Base-by-base conservation (phyloP, 2,888 invertebrate species). In the Smittia aterrima region DNA sequence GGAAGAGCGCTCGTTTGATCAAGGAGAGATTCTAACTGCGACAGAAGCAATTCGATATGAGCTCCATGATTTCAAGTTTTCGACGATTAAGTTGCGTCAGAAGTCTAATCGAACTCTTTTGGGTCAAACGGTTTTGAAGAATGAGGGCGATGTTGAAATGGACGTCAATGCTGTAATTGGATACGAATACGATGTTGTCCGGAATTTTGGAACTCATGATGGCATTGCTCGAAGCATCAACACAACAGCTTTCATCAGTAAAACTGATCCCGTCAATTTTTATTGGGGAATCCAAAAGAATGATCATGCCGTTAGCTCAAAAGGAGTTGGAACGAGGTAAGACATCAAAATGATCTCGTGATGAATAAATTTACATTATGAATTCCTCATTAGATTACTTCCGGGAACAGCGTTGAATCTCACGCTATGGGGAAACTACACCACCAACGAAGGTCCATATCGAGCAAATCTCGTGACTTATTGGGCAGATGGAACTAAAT, bases 401-500 rank as follows among this genome's bases (percentile, higher is more conserved):
- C 89, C 91, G 1, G 93, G 92, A 27, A 93, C 93, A 0, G 92
- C 90, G 1, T 89, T 92, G 70, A 93, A 94, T 80, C 92, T 93
- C 0, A 92, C 92, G 0, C 85, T 94, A 18, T 85, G 85, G 71
- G 93, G 91, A 1, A 90, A 90, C 79, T 86, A 88, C 78, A 90
- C 91, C 0, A 89, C 89, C 75, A 85, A 88, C 73, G 92, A 93
- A 77, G 87, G 90, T 0, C 91, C 90, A 32, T 95, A 92, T 79
- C 86, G 85, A 25, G 92, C 90, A 3, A 89, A 87, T 75, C 83
- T 95, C 54, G 87, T 89, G 68, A 90, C 92, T 9, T 83, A 81
- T 76, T 83, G 82, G 77, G 78, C 80, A 16, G 83, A 81, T 16
- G 66, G 66, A 24, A 66, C 41, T 11, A 27, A 74, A 3, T 47